Base-by-base conservation (phyloP, 1,140 invertebrate genomes). In the Drosophila setifemur region DNA sequence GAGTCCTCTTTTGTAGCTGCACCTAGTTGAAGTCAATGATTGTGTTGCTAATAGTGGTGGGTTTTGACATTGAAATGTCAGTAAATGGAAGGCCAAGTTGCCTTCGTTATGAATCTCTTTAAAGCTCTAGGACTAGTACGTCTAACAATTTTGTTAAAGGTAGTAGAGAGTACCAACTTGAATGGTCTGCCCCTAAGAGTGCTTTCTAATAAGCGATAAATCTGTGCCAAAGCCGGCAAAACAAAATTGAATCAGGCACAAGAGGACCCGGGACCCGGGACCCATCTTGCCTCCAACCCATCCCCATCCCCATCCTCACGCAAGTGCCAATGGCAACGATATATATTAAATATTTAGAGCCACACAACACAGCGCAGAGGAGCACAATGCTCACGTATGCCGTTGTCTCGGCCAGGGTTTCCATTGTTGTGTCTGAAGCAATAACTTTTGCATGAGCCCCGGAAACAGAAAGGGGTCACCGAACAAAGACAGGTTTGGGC, bases 321-420 rank as follows among this genome's bases (percentile, higher is more conserved):
- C 61, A 73, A 57, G 68, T 85, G 73, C 69, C 74, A 78, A 54
- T 78, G 70, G 60, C 58, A 74, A 57, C 54, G 54, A 74, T 70
- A 73, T 58, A 58, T 83, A 82, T 83, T 83, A 73, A 82, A 83
- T 83, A 82, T 78, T 78, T 70, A 81, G 63, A 76, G 39, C 28
- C 39, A 35, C 43, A 40, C 42, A 69, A 70, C 53, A 48, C 50
- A 55, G 26, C 55, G 11, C 21, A 28, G 19, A 11, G 35, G 16
- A 25, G 26, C 58, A 63, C 60, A 64, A 66, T 66, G 33, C 33
- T 35, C 33, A 61, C 14, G 11, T 28, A 31, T 19, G 23, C 25
- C 31, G 40, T 64, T 60, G 60, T 54, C 63, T 60, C 39, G 14
- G 35, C 49, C 54, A 70, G 40, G 48, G 53, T 66, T 73, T 60